Conservation (phyloP, 2,797 vertebrate genomes). For the Epinephelus coioides region DNA sequence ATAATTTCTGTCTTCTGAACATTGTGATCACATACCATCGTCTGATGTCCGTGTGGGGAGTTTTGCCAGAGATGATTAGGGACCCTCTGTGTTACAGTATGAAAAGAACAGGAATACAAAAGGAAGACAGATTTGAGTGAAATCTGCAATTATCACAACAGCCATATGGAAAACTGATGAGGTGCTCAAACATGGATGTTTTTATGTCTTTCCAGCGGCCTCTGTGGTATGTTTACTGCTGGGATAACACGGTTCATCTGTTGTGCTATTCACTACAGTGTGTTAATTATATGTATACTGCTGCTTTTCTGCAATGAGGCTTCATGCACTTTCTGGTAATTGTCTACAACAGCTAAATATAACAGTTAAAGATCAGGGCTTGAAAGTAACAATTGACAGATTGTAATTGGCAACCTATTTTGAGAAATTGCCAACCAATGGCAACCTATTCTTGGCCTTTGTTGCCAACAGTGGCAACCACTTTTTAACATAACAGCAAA, state of each 20-base stretch:
- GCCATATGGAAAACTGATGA: not conserved
- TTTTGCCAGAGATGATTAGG: slow-evolving; percentile 12
- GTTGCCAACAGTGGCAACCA: too few relatives aligned
- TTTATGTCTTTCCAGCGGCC: not conserved
- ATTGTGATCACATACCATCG: not conserved
- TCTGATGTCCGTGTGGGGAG: slow-evolving; percentile 8
- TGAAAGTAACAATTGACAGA: too few relatives aligned
- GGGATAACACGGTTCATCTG: not conserved
- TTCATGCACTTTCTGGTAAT: not conserved
- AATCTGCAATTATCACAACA: slow-evolving; percentile 10
- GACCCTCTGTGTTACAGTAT: slow-evolving; percentile 2
- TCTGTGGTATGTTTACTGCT: slow-evolving; percentile 2
- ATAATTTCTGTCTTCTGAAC: slow-evolving; percentile 21
- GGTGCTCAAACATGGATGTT: not conserved
- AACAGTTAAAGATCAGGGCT: not conserved
- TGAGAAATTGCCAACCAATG: too few relatives aligned
- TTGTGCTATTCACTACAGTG: not conserved
- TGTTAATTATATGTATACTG: not conserved
- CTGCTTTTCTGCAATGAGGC: not conserved
- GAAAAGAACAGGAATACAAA: not conserved
- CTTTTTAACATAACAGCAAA: too few relatives aligned
- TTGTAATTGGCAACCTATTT: too few relatives aligned
- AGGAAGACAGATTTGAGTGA: not conserved
- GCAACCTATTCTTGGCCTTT: too few relatives aligned
- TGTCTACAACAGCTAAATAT: not conserved